Base-by-base conservation (phyloP, 2,113 vertebrate species). In the Eptesicus fuscus region DNA sequence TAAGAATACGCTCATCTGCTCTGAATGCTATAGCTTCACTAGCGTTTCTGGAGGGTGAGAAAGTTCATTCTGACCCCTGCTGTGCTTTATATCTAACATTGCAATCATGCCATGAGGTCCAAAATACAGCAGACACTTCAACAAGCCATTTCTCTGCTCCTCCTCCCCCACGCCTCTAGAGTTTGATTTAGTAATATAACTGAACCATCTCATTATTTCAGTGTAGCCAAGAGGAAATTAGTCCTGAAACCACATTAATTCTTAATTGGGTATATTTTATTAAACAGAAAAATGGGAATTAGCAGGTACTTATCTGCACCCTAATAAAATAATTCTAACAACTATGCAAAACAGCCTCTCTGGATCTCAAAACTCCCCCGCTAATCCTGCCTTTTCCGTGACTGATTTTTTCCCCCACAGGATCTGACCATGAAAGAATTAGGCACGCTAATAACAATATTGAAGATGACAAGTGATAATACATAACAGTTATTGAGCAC, bases 201-300 rank as follows among this genome's bases (percentile, higher is more conserved):
- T 96, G 96, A 98, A 94, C 90, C 79, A 94, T 89, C 96, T 98
- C 92, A 97, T 98, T 97, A 97, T 97, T 97, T 92, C 96, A 97
- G 94, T 93, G 92, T 96, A 97, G 78, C 91, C 95, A 96, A 96
- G 94, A 97, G 97, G 95, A 98, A 98, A 97, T 97, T 91, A 97
- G 91, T 93, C 96, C 96, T 95, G 94, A 98, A 98, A 95, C 94
- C 97, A 97, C 97, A 97, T 97, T 96, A 97, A 93, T 94, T 85
- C 95, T 97, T 97, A 97, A 94, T 95, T 96, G 93, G 93, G 88
- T 96, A 84, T 97, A 95, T 97, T 49, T 87, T 92, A 95, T 97
- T 97, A 98, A 98, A 96, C 92, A 96, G 95, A 96, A 96, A 97
- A 97, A 65, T 76, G 93, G 86, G 91, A 97, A 97, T 97, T 94